Evolutionary conservation across 2,113 vertebrate species (phyloP).

Genomic region (Dromaius novaehollandiae): DNA sequence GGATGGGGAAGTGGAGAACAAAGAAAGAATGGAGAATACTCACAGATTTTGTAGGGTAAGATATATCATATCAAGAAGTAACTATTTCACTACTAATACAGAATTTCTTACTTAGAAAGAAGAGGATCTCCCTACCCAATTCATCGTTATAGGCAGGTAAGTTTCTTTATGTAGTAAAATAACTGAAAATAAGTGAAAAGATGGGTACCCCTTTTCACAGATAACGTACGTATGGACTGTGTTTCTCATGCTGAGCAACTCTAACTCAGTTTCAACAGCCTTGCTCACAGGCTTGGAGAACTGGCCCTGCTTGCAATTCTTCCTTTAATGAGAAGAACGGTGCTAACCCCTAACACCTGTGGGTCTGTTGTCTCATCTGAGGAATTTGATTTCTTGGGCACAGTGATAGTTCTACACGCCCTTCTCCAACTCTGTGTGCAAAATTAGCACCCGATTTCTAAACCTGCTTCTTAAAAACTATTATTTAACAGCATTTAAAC

Average conservation of each 20-base stretch:
- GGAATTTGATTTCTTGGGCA: background rate
- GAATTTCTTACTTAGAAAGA: background rate
- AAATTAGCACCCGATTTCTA: background rate
- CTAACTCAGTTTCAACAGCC: background rate
- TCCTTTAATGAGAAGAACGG: background rate
- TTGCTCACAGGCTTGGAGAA: background rate
- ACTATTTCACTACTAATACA: background rate
- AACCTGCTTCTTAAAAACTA: background rate
- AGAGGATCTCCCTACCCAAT: background rate
- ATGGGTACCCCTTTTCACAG: background rate
- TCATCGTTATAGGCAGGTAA: background rate
- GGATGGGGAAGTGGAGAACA: background rate
- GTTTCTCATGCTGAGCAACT: background rate
- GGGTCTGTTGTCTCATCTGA: background rate
- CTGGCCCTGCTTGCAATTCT: background rate
- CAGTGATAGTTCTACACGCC: background rate
- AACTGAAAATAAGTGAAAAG: background rate
- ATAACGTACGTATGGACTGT: background rate
- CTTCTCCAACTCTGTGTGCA: background rate
- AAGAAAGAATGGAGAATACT: background rate
- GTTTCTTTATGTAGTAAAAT: background rate
- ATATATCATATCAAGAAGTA: background rate
- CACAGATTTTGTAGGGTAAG: background rate
- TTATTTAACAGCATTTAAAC: background rate
- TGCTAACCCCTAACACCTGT: background rate